phyloP scores from a whole-genome alignment of 1,140 invertebrate genomes.

The Phymastichus coffea region DNA sequence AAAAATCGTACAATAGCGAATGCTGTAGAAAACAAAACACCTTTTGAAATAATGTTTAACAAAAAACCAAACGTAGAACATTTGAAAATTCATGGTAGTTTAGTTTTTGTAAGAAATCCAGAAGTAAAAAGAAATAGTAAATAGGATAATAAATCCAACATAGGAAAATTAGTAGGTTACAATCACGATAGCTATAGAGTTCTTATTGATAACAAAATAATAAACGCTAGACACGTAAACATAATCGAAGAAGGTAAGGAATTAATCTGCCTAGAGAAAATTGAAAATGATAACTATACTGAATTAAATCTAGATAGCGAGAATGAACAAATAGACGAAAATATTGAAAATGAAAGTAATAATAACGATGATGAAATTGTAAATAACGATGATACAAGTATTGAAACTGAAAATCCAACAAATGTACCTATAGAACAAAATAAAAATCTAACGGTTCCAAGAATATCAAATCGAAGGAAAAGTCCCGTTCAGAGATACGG shows the following conservation, averaged over 20 bases:
- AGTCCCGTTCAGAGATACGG: neutral
- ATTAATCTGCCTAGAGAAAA: neutral
- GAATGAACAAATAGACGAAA: too few relatives aligned
- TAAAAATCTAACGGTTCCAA: neutral
- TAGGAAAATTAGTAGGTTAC: conserved; percentile 33
- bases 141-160: conserved; percentile 31
- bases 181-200: conserved; percentile 29
- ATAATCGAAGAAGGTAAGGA: conserved; percentile 1
- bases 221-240: conserved; percentile 7
- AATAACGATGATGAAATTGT: neutral
- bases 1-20: conserved; percentile 5
- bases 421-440: neutral
- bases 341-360: too few relatives aligned
- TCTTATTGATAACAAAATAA: conserved; percentile 10
- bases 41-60: conserved; percentile 11
- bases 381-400: neutral
- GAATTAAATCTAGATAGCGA: too few relatives aligned
- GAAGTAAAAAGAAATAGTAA: conserved; percentile 30
- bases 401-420: too few relatives aligned
- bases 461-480: neutral
- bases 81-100: conserved; percentile 36
- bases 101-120: conserved; percentile 31
- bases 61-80: conserved; percentile 22
- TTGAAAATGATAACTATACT: neutral
- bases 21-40: conserved; percentile 11